Evolutionary conservation across 2,113 vertebrate species (phyloP), one percentile per base, ranked within the genome.

Genomic region (Leptobrachium ailaonicum): DNA sequence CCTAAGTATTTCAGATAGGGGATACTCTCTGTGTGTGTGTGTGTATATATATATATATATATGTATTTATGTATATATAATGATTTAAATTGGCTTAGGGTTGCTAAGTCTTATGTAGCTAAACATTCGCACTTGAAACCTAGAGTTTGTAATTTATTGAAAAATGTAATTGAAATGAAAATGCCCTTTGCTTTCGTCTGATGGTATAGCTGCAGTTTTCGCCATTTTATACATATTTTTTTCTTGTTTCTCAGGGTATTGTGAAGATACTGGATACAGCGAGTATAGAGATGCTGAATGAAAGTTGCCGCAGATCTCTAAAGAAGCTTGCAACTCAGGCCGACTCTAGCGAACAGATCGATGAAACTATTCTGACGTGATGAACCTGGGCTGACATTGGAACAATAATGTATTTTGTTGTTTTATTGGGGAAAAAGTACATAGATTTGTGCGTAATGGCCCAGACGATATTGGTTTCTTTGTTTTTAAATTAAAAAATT

Each of bases 331-430:
- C 96, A 68, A 84, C 92, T 83, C 93, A 93, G 85, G 90, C 92
- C 0, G 98, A 99, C 89, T 96, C 95, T 10, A 90, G 86, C 2
- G 98, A 99, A 89, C 97, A 97, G 85, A 95, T 99, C 0, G 98
- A 99, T 0, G 98, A 99, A 88, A 99, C 96, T 60, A 97, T 99
- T 83, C 91, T 99, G 82, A 98, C 96, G 85, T 99, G 96, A 98
- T 87, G 71, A 73, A 84, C 64, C 12, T 41, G 7, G 20, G 77
- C 83, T 77, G 70, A 86, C 83, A 70, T 90, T 89, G 41, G 54
- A 88, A 86, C 86, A 85, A 83, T 85, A 74, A 77, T 81, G 74
- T 87, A 89, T 14, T 60, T 60, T 60, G 10, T 12, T 60, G 9
- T 60, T 1, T 54, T 54, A 8, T 54, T 54, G 6, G 92, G 89